A percentile compares a stretch with the other conserved stretches of the same genome.
phyloP scores from a whole-genome alignment of 2,113 vertebrate genomes.

The Bufo bufo region DNA sequence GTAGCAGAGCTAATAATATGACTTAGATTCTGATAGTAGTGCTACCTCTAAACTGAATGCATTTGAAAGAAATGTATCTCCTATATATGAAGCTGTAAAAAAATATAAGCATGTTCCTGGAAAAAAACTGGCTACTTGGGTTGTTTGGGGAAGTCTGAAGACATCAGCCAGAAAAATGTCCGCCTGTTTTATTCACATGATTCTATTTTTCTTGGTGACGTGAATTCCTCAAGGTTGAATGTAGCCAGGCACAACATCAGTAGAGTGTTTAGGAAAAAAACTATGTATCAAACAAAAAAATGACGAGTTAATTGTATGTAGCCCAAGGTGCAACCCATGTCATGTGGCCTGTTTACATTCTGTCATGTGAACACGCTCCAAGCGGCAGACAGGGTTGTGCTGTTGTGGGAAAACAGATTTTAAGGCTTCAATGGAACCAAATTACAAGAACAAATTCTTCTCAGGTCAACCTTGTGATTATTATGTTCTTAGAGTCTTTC shows the following conservation, averaged over 20 bases:
- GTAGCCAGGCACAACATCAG: not conserved
- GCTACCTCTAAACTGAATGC: too few relatives aligned
- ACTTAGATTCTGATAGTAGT: too few relatives aligned
- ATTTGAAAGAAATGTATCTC: too few relatives aligned
- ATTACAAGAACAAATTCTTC: slow-evolving; percentile 22
- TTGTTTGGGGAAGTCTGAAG: not conserved
- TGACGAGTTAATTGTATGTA: not conserved
- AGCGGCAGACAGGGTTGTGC: not conserved
- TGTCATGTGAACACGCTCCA: slow-evolving; percentile 16
- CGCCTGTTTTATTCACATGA: not conserved
- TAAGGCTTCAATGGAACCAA: slow-evolving; percentile 2
- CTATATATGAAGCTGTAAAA: too few relatives aligned
- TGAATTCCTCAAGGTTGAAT: not conserved
- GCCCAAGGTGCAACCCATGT: not conserved
- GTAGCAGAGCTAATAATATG: too few relatives aligned
- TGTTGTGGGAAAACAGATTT: slow-evolving; percentile 45
- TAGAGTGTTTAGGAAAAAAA: not conserved
- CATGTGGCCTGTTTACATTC: slow-evolving; percentile 20
- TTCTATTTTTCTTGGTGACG: not conserved
- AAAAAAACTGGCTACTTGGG: not conserved
- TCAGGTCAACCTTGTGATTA: not conserved
- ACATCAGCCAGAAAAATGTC: not conserved
- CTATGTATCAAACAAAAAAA: slow-evolving; percentile 23
- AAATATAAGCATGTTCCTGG: not conserved
- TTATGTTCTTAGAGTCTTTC: not conserved